Evolutionary conservation across 2,113 vertebrate species (phyloP).

Genomic region (Oxygymnocypris stewartii): DNA sequence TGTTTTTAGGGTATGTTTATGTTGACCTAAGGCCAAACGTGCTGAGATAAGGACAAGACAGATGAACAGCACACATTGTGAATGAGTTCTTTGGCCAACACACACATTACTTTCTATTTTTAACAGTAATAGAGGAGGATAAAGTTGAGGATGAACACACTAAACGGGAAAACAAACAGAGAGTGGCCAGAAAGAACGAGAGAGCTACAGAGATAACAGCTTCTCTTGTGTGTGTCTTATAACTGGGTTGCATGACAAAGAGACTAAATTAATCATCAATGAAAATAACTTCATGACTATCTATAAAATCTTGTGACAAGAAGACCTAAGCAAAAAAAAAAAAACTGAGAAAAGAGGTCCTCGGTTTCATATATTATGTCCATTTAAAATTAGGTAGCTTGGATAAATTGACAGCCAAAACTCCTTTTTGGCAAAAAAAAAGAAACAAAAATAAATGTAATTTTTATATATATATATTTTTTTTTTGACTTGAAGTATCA

Average conservation of each 20-base stretch:
- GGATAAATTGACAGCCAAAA: neutral
- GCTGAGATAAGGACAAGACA: constrained; percentile 3
- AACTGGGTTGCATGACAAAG: neutral
- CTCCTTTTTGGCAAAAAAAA: neutral
- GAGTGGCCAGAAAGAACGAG: neutral
- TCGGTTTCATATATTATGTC: neutral
- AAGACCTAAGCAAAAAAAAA: neutral
- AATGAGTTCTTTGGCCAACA: neutral
- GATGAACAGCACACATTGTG: neutral
- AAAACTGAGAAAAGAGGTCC: neutral
- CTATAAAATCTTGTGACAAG: neutral
- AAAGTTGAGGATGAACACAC: constrained; percentile 13
- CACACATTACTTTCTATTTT: neutral
- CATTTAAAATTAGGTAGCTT: neutral
- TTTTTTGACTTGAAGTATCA: neutral
- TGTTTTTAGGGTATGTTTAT: constrained; percentile 4
- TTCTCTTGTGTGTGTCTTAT: neutral
- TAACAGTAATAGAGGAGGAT: constrained; percentile 8
- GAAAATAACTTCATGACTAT: neutral
- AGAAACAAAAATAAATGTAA: too few relatives aligned
- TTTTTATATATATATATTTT: too few relatives aligned
- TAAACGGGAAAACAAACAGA: constrained; percentile 8
- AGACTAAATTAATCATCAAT: neutral
- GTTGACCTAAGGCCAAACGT: neutral
- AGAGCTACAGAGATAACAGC: neutral